These are phyloP conservation scores for Phainopepla nitens DNA, from an alignment of 2,113 vertebrate genomes.

Conservation along the genomic window DNA sequence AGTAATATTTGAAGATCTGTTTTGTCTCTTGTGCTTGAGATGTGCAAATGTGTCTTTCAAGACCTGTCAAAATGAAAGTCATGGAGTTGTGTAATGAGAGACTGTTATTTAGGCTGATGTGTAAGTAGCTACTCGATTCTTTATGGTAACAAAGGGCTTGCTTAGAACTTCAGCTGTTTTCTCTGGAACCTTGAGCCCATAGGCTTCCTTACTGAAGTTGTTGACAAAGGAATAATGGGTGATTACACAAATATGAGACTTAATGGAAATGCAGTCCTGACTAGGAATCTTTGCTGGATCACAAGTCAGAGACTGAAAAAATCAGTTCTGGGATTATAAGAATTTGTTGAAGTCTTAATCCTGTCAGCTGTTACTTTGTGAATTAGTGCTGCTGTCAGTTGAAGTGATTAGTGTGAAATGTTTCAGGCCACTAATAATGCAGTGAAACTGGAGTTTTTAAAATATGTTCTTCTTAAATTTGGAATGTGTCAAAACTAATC, in stretches of 20 bases:
- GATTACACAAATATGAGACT: neutral
- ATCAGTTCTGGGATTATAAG: neutral
- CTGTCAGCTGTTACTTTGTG: neutral
- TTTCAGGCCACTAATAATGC: neutral
- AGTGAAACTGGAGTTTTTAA: neutral
- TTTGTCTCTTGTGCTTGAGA: slow-evolving; percentile 21
- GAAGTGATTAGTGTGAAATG: neutral
- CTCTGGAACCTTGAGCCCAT: neutral
- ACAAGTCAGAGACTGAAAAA: neutral
- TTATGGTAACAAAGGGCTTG: neutral
- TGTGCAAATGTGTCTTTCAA: slow-evolving; percentile 4
- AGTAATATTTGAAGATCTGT: neutral
- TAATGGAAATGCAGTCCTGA: neutral
- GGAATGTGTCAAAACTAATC: neutral
- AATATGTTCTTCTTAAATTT: neutral
- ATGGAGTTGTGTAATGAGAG: neutral
- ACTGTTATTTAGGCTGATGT: neutral
- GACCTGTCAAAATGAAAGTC: slow-evolving; percentile 24
- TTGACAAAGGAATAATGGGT: neutral
- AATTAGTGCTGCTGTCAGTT: slow-evolving; percentile 25
- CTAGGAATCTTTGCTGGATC: neutral
- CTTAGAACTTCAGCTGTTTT: neutral
- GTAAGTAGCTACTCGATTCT: neutral
- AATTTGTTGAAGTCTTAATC: slow-evolving; percentile 12
- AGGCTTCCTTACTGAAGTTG: neutral